Conservation (phyloP, 2,888 invertebrate species). For the Ectemnius cavifrons region DNA sequence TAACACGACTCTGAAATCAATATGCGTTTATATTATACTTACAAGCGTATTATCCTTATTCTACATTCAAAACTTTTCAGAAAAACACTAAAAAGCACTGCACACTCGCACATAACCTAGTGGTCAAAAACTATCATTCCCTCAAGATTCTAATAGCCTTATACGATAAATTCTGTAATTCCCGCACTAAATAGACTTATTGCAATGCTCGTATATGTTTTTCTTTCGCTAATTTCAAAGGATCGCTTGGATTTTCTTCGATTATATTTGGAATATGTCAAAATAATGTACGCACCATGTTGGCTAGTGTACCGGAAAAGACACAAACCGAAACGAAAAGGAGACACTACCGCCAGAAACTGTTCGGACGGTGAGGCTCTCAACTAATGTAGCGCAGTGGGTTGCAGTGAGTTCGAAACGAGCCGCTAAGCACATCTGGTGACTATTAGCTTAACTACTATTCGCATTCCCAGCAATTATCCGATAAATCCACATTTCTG, state of each 20-base stretch:
- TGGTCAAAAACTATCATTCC: not conserved
- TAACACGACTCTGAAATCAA: constrained; percentile 94
- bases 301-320: constrained; percentile 66
- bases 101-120: constrained; percentile 42
- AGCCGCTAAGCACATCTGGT: constrained; percentile 21
- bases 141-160: not conserved
- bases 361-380: not conserved
- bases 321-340: constrained; percentile 49
- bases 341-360: constrained; percentile 46
- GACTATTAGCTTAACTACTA: no score
- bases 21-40: constrained; percentile 37
- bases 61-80: not conserved
- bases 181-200: not conserved
- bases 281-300: constrained; percentile 69
- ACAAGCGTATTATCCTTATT: not conserved
- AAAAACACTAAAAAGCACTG: constrained; percentile 9
- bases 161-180: constrained; percentile 24
- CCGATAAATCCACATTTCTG: no score
- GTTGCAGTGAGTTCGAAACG: not conserved
- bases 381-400: constrained; percentile 16
- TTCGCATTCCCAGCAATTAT: no score
- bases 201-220: not conserved
- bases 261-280: constrained; percentile 56
- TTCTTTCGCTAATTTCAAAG: constrained; percentile 9
- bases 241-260: constrained; percentile 55